Base-by-base conservation (phyloP, 2,888 invertebrate species). In the Coelinius sp. region DNA sequence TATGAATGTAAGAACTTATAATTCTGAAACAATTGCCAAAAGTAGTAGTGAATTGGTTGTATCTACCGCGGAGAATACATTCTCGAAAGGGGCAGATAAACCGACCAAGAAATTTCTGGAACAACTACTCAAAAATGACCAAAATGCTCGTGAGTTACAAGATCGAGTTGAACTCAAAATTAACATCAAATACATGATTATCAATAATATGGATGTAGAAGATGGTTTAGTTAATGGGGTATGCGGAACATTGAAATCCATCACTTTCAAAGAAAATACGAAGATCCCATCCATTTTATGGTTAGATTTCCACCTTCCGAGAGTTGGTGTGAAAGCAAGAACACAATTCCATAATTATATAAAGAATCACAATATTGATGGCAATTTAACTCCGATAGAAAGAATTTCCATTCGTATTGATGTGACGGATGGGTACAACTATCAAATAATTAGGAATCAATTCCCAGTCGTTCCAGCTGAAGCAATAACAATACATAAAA, bases 301-400 rank as follows among this genome's bases (percentile, higher is more conserved):
- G 74, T n/a, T 41, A 41, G 41, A 76, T 53, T 74, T 76, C 69
- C n/a, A 70, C 20, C 52, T 56, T 53, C 25, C 53, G 25, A 63
- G 31, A 70, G 67, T 75, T 46, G 75, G 74, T 41, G n/a, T 0
- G n/a, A 64, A 70, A 71, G n/a, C 31, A 25, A 24, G 25, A 24
- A 14, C 12, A 12, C 41, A 44, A 12, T 74, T 59, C 41, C 41
- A 41, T 8, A n/a, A 63, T 8, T 63, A 38, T 31, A 68, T 68
- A 25, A 68, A 49, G 14, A 27, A 25, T 12, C 25, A 64, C 7
- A 49, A 74, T 24, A 68, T 73, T 17, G 17, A 56, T 53, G 10
- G 4, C 8, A 46, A 44, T 41, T 56, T 70, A 25, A 64, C 64
- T 41, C 73, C 68, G 1, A 64, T 73, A 7, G 17, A 17, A 31